phyloP scores from a whole-genome alignment of 1,140 invertebrate species.

The Sitodiplosis mosellana region DNA sequence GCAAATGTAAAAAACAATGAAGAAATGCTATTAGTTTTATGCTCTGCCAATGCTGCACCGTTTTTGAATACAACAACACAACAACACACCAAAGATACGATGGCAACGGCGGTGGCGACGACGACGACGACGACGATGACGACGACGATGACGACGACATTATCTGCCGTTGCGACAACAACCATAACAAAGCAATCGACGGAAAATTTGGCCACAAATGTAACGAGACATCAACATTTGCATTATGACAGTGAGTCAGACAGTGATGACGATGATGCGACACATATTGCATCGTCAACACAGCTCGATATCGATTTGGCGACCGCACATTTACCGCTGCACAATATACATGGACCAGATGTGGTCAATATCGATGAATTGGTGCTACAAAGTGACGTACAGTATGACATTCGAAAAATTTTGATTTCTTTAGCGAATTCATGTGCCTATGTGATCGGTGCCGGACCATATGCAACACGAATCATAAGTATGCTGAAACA shows the following conservation, averaged over 20 bases:
- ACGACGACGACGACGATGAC: too few species aligned
- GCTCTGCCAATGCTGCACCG: too few species aligned
- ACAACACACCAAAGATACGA: too few species aligned
- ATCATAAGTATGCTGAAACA: conserved; percentile 23
- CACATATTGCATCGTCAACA: conserved; percentile 8
- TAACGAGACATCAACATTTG: neutral
- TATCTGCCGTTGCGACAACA: neutral
- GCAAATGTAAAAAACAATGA: too few species aligned
- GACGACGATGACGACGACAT: too few species aligned
- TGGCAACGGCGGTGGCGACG: too few species aligned
- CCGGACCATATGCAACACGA: conserved; percentile 19
- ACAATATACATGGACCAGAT: conserved; percentile 8
- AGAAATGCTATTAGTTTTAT: too few species aligned
- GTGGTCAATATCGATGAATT: conserved; percentile 23
- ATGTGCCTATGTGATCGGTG: conserved; percentile 19
- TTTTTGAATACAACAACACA: too few species aligned
- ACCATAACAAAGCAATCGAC: neutral
- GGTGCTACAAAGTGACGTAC: conserved; percentile 23
- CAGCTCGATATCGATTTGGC: conserved; percentile 16
- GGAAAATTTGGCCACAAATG: neutral
- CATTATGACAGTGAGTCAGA: neutral
- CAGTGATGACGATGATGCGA: neutral
- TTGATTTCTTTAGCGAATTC: conserved; percentile 21
- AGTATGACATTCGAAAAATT: conserved; percentile 24
- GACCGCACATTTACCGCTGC: conserved; percentile 11